phyloP scores from a whole-genome alignment of 2,797 vertebrate genomes.

The Gallinago nigripennis region DNA sequence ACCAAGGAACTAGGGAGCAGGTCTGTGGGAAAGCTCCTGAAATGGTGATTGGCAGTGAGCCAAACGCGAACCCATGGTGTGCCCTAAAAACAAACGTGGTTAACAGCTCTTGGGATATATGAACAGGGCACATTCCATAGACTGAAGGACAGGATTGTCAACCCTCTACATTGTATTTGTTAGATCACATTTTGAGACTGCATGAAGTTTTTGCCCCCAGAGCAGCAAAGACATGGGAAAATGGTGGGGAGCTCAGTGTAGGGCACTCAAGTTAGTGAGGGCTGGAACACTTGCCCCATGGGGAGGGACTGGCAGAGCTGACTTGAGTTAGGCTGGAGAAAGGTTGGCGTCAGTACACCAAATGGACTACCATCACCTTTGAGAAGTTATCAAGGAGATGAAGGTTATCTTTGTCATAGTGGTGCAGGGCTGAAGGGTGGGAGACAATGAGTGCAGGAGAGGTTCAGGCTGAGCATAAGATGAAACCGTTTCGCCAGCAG shows the following conservation, averaged over 20 bases:
- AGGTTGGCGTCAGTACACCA: neutral
- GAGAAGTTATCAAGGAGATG: neutral
- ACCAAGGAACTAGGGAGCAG: neutral
- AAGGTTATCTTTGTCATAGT: neutral
- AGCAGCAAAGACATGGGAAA: neutral
- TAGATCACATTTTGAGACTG: neutral
- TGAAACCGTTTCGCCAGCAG: neutral
- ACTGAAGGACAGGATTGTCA: neutral
- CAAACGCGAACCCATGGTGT: neutral
- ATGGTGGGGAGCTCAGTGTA: neutral
- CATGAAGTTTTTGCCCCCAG: neutral
- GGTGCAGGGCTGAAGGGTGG: neutral
- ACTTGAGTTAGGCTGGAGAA: neutral
- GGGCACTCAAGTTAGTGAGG: neutral
- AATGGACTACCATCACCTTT: neutral
- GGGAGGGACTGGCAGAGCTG: neutral
- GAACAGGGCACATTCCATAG: rapidly evolving
- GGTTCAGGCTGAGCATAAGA: neutral
- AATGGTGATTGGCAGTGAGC: neutral
- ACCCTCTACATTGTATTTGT: neutral
- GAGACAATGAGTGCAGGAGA: neutral
- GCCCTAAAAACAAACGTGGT: neutral
- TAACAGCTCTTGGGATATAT: neutral
- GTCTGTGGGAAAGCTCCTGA: neutral
- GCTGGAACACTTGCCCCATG: neutral